Conservation (phyloP, 2,888 invertebrate species). For the Megamerina dolium region DNA sequence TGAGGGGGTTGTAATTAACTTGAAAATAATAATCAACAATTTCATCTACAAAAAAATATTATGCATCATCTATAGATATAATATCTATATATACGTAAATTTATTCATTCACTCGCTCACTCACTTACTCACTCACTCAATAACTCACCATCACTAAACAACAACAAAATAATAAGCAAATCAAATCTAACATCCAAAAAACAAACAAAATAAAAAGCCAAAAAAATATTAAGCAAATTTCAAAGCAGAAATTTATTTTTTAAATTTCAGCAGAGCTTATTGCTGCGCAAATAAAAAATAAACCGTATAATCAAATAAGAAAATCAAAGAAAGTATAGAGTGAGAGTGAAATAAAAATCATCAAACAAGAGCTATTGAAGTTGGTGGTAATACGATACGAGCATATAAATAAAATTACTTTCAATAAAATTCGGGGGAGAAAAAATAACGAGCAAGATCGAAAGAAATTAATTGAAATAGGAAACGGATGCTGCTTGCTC, state of each 20-base stretch:
- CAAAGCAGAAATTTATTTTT: slow-evolving; percentile 20
- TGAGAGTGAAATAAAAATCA: slow-evolving; percentile 5
- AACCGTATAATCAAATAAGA: not conserved
- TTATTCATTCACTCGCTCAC: too few relatives aligned
- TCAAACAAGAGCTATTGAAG: not conserved
- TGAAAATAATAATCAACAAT: too few relatives aligned
- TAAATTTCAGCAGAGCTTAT: slow-evolving; percentile 24
- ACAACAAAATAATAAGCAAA: slow-evolving; percentile 8
- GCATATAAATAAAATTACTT: not conserved
- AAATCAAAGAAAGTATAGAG: slow-evolving; percentile 1
- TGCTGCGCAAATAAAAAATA: not conserved
- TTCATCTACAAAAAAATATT: too few relatives aligned
- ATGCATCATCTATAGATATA: too few relatives aligned
- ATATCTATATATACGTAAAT: too few relatives aligned
- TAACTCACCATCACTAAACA: slow-evolving; percentile 4
- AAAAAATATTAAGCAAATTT: slow-evolving; percentile 14
- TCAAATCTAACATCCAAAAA: slow-evolving; percentile 1
- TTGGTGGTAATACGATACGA: not conserved
- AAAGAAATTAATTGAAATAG: slow-evolving; percentile 5
- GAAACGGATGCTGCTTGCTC: too few relatives aligned
- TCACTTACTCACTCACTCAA: slow-evolving; percentile 16
- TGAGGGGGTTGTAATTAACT: too few relatives aligned
- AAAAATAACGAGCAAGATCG: not conserved
- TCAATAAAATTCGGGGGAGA: slow-evolving; percentile 2
- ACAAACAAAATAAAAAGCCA: slow-evolving; percentile 6